Percentiles rank a stretch among this genome's conserved stretches.
Evolutionary conservation across 2,797 vertebrate genomes (phyloP).

Genomic region (Ctenopoma multispine): DNA sequence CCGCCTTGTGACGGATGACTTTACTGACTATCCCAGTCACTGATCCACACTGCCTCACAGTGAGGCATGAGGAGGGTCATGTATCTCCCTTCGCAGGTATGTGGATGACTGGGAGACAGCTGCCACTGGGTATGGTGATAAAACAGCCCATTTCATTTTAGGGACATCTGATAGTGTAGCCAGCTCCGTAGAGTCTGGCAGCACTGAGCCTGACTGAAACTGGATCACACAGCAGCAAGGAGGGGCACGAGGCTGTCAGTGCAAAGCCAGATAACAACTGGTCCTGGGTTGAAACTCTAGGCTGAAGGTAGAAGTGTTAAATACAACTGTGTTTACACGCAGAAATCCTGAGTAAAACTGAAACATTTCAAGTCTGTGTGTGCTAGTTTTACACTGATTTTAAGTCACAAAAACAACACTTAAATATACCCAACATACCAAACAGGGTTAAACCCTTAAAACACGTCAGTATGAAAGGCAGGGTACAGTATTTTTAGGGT

Average conservation of each 20-base stretch:
- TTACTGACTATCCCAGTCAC: slow-evolving; percentile 40
- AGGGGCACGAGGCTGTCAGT: slow-evolving; percentile 41
- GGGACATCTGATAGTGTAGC: slow-evolving; percentile 74
- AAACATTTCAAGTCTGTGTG: background rate
- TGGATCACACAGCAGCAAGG: slow-evolving; percentile 59
- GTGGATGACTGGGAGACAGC: slow-evolving; percentile 70
- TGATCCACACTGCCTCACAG: slow-evolving; percentile 40
- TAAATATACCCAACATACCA: background rate
- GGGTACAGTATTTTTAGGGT: background rate
- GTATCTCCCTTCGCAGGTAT: slow-evolving; percentile 63
- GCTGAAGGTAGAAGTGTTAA: slow-evolving; percentile 4
- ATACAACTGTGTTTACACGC: slow-evolving; percentile 25
- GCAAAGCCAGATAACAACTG: slow-evolving; percentile 49
- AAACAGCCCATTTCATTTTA: slow-evolving; percentile 72
- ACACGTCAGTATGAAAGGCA: background rate
- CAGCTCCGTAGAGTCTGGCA: slow-evolving; percentile 69
- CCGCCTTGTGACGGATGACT: slow-evolving; percentile 38
- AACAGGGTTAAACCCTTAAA: background rate
- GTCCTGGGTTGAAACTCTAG: slow-evolving; percentile 33
- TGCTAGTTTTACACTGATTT: background rate
- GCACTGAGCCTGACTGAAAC: slow-evolving; percentile 61
- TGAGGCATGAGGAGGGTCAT: slow-evolving; percentile 38
- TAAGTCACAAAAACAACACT: background rate
- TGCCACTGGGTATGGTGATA: slow-evolving; percentile 66
- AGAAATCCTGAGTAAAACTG: slow-evolving; percentile 2